A percentile compares a stretch with the other conserved stretches of the same genome.
Conservation (phyloP, 37 sponge, comb jelly and placozoan genomes). For the Halichondria panicea region DNA sequence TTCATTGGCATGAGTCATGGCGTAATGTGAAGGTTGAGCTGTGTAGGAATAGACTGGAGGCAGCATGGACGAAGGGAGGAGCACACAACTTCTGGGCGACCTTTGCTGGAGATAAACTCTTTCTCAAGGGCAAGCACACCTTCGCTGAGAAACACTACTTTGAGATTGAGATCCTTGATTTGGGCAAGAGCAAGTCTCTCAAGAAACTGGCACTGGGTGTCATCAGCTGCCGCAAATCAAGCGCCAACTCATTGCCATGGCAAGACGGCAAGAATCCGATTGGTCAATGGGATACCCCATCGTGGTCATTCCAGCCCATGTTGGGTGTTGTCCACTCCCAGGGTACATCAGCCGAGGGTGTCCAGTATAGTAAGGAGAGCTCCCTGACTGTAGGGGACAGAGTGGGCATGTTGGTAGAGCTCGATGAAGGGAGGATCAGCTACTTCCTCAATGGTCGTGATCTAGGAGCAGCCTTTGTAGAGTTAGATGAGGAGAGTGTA, state of each 20-base stretch:
- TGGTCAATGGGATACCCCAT: conserved; percentile 14
- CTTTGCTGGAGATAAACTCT: conserved; percentile 16
- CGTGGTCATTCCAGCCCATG: conserved; percentile 39
- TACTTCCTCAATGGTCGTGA: conserved; percentile 53
- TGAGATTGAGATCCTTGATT: conserved; percentile 42
- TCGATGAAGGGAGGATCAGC: conserved; percentile 2
- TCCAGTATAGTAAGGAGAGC: neutral
- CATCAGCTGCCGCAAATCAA: conserved; percentile 10
- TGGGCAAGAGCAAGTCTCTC: conserved; percentile 4
- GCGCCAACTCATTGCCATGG: conserved; percentile 16
- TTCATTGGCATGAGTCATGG: conserved; percentile 42
- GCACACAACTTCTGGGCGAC: conserved; percentile 34
- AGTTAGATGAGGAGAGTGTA: neutral
- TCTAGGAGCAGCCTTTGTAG: conserved; percentile 46
- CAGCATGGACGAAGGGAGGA: conserved; percentile 9
- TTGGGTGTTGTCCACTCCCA: conserved; percentile 6
- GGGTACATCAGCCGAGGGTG: neutral
- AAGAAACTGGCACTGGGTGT: conserved; percentile 46
- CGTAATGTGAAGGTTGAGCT: conserved; percentile 46
- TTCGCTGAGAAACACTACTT: conserved; percentile 20
- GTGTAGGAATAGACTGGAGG: conserved; percentile 18
- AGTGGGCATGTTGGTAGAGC: conserved; percentile 44
- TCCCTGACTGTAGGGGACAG: conserved; percentile 22
- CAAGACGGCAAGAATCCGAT: conserved; percentile 30
- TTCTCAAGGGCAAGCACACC: neutral